Conservation (phyloP, 2,113 vertebrate genomes). For the Neodontobutis hainanensis region DNA sequence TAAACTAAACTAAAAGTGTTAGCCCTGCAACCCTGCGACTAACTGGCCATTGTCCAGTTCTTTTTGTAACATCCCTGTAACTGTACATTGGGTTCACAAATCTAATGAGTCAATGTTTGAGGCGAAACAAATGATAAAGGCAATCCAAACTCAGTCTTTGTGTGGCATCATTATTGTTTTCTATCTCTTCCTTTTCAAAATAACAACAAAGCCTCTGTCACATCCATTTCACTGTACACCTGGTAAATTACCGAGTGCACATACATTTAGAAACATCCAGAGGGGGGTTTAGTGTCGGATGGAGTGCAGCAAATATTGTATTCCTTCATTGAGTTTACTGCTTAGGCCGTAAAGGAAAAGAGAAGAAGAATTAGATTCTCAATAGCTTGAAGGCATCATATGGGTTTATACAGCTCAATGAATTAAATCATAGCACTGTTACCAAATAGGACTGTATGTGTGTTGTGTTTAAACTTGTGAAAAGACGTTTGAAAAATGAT, state of each 20-base stretch:
- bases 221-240: conserved; percentile 18
- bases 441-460: conserved; percentile 3
- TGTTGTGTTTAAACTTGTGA: background rate
- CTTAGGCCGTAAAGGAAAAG: conserved; percentile 18
- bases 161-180: background rate
- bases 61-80: no score
- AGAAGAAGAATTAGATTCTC: conserved; percentile 23
- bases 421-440: conserved; percentile 7
- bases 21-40: no score
- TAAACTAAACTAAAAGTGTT: no score
- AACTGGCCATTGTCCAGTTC: no score
- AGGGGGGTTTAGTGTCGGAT: background rate
- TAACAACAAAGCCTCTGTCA: conserved; percentile 24
- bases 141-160: background rate
- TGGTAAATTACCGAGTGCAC: conserved; percentile 2
- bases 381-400: conserved; percentile 1
- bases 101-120: no score
- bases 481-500: background rate
- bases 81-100: no score
- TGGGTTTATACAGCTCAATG: conserved; percentile 9
- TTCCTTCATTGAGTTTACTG: conserved; percentile 43
- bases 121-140: no score
- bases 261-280: background rate
- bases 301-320: conserved; percentile 2
- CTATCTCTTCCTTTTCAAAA: background rate